These are phyloP conservation scores for Cygnus olor DNA, from an alignment of 2,797 vertebrate genomes.

Conservation along the genomic window DNA sequence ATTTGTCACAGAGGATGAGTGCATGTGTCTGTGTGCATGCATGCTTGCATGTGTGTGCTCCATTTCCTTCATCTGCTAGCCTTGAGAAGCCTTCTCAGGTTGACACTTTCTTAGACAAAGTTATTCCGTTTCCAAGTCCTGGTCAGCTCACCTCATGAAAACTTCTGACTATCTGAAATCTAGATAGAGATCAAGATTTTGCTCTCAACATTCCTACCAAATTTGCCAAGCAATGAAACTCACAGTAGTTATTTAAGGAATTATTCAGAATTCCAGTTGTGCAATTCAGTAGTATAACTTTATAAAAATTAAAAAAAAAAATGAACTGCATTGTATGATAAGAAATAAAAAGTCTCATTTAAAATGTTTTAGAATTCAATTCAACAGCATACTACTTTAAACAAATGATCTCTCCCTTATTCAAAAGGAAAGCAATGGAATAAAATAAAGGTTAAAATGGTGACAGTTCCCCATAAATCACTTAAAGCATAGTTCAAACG, in stretches of 20 bases:
- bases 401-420: not conserved
- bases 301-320: too few relatives aligned
- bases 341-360: not conserved
- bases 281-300: not conserved
- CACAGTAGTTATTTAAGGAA: not conserved
- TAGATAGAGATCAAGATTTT: not conserved
- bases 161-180: not conserved
- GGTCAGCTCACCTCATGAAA: not conserved
- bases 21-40: fast-evolving
- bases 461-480: not conserved
- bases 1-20: not conserved
- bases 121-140: not conserved
- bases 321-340: not conserved
- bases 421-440: not conserved
- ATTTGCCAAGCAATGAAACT: not conserved
- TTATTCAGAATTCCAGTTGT: not conserved
- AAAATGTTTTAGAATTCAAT: not conserved
- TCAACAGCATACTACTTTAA: not conserved
- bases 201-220: not conserved
- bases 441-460: not conserved
- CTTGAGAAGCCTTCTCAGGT: not conserved
- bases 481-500: not conserved
- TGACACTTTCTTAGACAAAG: not conserved
- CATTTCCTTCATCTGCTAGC: not conserved
- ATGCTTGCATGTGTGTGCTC: not conserved